Evolutionary conservation across 2,888 invertebrate genomes (phyloP), one percentile per base, ranked within the genome.

Genomic region (Drosophila parthenogenetica): DNA sequence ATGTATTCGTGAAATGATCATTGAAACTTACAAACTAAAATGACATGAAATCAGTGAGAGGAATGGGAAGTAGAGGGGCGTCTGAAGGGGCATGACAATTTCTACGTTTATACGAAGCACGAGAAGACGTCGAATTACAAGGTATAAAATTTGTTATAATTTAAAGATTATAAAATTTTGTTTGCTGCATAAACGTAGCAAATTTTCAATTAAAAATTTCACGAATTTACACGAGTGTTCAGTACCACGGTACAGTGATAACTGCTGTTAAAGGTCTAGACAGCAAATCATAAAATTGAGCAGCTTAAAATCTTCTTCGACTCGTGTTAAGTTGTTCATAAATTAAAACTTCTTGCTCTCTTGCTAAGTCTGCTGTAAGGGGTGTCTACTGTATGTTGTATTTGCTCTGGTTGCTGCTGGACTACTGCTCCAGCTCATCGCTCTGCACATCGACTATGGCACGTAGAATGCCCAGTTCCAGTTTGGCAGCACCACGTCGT

Each of bases 361-460:
- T 35, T 25, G 35, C 69, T 70, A 71, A 32, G 43, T 45, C 35
- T 35, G 35, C 11, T 37, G 35, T 50, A 40, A 5, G 32, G 19
- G 14, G 14, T 42, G 16, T 43, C 29, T 29, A 49, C 19, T 42
- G 40, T 10, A 13, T 51, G 32, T 35, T 35, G 35, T 35, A 39
- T 37, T 10, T 37, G 35, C 13, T 11, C 4, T 32, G 32, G 32
- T 35, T 35, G 5, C 13, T 11, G 45, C 40, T 16, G 43, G 39
- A 37, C 75, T 87, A 90, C 70, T 91, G 86, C 62, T 89, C 90
- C 70, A 91, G 64, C 62, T 91, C 91, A 35, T 91, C 91, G 51
- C 90, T 89, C 59, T 91, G 91, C 25, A 90, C 89, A 53, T 92
- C 92, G 49, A 92, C 89, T 48, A 92, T 91, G 59, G 92, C 90